These are phyloP conservation scores for Megalops atlanticus DNA, from an alignment of 2,113 vertebrate genomes.

Conservation along the genomic window DNA sequence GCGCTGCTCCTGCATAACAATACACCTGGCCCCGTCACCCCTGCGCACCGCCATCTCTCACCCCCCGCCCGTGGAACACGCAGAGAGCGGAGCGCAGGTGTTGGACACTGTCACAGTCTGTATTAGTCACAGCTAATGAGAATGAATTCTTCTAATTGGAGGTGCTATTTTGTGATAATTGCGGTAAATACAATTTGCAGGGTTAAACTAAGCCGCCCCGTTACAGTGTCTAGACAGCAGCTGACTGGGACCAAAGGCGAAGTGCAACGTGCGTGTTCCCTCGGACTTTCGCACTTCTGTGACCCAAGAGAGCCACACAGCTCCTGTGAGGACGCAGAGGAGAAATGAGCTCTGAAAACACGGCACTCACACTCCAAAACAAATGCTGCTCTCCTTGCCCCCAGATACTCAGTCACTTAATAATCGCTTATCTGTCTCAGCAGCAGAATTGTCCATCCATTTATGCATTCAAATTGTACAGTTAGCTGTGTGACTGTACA, in stretches of 20 bases:
- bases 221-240: slow-evolving; percentile 37
- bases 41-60: not conserved
- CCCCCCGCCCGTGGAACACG: not conserved
- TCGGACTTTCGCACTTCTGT: slow-evolving; percentile 9
- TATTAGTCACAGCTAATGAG: slow-evolving; percentile 52
- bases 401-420: not conserved
- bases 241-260: not conserved
- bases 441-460: not conserved
- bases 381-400: not conserved
- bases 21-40: slow-evolving; percentile 39
- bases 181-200: slow-evolving; percentile 50
- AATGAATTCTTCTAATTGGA: slow-evolving; percentile 55
- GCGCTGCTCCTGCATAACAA: slow-evolving; percentile 30
- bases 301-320: not conserved
- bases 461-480: not conserved
- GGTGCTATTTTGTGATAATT: slow-evolving; percentile 53
- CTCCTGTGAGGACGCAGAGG: not conserved
- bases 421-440: not conserved
- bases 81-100: slow-evolving; percentile 31
- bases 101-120: slow-evolving; percentile 42
- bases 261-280: not conserved
- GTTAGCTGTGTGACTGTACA: not conserved
- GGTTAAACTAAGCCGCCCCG: slow-evolving; percentile 33
- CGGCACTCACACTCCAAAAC: not conserved
- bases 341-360: not conserved